Conservation (phyloP, 2,797 vertebrate species). For the Arctocebus calabarensis region DNA sequence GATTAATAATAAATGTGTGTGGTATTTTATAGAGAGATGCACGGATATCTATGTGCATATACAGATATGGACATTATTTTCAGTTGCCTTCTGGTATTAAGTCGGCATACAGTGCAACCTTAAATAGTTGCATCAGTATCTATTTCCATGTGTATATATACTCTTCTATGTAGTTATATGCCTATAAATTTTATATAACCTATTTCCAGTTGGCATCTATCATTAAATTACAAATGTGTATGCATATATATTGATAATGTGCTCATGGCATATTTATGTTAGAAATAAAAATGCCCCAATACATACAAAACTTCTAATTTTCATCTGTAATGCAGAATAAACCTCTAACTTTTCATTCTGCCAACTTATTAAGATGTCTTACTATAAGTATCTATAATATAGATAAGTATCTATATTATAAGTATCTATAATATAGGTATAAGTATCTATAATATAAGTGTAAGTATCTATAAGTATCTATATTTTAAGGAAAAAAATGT, state of each 20-base stretch:
- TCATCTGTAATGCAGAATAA: slow-evolving; percentile 18
- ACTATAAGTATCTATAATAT: too few relatives aligned
- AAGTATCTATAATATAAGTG: too few relatives aligned
- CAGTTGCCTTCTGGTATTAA: slow-evolving; percentile 17
- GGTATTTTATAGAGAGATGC: neutral
- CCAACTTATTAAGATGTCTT: neutral
- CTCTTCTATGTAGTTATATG: neutral
- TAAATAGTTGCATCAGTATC: neutral
- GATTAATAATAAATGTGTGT: neutral
- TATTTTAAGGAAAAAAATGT: neutral
- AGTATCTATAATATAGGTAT: too few relatives aligned
- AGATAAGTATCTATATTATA: too few relatives aligned
- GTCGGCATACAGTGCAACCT: neutral
- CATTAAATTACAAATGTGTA: neutral
- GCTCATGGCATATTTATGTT: neutral
- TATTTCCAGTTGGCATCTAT: neutral
- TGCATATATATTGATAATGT: neutral
- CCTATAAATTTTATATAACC: slow-evolving; percentile 43
- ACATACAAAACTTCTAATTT: neutral
- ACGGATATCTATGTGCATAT: neutral
- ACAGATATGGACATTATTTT: neutral
- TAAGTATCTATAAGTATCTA: too few relatives aligned
- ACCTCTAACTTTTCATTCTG: slow-evolving; percentile 12
- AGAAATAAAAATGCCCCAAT: slow-evolving; percentile 27
- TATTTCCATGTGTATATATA: neutral